Evolutionary conservation across 2,113 vertebrate genomes (phyloP), one percentile per base, ranked within the genome.

Genomic region (Aegypius monachus): DNA sequence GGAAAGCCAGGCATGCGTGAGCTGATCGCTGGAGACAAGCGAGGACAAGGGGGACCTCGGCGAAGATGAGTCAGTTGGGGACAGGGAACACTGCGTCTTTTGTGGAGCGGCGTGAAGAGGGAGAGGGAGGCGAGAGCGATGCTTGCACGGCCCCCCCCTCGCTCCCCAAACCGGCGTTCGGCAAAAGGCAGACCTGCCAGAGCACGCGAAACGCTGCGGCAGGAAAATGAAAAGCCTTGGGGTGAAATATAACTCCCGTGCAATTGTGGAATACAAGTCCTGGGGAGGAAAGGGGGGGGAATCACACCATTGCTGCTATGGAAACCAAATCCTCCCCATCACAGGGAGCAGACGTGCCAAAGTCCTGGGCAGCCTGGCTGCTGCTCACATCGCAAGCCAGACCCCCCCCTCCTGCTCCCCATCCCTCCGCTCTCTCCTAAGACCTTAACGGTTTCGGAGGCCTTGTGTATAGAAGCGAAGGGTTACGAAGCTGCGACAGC

Each of bases 1-100:
- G 94, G 90, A 96, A 83, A 95, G 87, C 47, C 95, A 97, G 94
- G 95, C 97, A 97, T 96, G 97, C 95, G 18, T 97, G 96, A 94
- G 74, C 93, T 97, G 95, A 97, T 97, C 21, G 67, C 93, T 91
- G 85, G 74, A 96, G 97, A 96, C 96, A 97, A 77, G 93, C 6
- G 8, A 91, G 93, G 91, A 84, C 82, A 84, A 82, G 73, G 95
- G 96, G 94, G 72, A 95, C 67, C 67, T 91, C 19, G 17, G 87
- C 0, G 8, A 96, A 93, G 96, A 96, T 3, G 87, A 97, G 95
- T 97, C 97, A 97, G 91, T 2, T 91, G 81, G 94, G 96, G 96
- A 97, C 95, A 97, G 78, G 91, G 95, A 97, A 97, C 94, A 97
- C 93, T 95, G 84, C 2, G 17, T 80, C 91, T 96, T 96, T 96